These are phyloP conservation scores for Plutomurus gul DNA, from an alignment of 1,140 invertebrate genomes.

Conservation along the genomic window DNA sequence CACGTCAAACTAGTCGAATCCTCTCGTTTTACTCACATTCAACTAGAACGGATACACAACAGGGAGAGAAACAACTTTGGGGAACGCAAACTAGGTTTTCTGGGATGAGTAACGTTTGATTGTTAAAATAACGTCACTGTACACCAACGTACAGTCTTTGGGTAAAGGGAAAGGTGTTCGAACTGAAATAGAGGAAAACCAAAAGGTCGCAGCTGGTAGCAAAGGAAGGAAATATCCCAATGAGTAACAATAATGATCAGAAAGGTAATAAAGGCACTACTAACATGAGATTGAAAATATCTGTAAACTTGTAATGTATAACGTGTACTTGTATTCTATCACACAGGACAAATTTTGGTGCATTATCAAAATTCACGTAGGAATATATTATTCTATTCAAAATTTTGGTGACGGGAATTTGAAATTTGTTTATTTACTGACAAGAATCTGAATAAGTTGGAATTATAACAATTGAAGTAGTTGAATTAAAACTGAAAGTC, in stretches of 20 bases:
- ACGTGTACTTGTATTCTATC: too few relatives aligned
- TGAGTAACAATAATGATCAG: not conserved
- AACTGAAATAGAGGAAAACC: not conserved
- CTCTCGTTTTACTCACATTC: not conserved
- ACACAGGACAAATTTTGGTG: too few relatives aligned
- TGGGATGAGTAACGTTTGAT: conserved; percentile 18
- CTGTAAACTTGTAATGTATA: too few relatives aligned
- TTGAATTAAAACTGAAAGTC: too few relatives aligned
- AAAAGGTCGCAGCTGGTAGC: conserved; percentile 11
- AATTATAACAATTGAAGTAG: too few relatives aligned
- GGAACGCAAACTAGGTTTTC: conserved; percentile 20
- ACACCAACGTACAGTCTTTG: not conserved
- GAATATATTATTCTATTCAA: too few relatives aligned
- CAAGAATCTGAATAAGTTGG: too few relatives aligned
- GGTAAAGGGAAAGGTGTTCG: not conserved
- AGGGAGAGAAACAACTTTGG: conserved; percentile 17
- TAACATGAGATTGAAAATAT: not conserved
- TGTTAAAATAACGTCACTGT: conserved; percentile 21
- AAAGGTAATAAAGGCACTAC: not conserved
- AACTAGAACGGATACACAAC: not conserved
- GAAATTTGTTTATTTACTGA: too few relatives aligned
- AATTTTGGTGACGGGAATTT: too few relatives aligned
- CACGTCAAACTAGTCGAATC: conserved; percentile 23
- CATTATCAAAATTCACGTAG: too few relatives aligned
- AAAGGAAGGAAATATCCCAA: not conserved